A percentile compares a stretch with the other conserved stretches of the same genome.
Conservation (phyloP, 2,113 vertebrate species). For the Mellivora capensis region DNA sequence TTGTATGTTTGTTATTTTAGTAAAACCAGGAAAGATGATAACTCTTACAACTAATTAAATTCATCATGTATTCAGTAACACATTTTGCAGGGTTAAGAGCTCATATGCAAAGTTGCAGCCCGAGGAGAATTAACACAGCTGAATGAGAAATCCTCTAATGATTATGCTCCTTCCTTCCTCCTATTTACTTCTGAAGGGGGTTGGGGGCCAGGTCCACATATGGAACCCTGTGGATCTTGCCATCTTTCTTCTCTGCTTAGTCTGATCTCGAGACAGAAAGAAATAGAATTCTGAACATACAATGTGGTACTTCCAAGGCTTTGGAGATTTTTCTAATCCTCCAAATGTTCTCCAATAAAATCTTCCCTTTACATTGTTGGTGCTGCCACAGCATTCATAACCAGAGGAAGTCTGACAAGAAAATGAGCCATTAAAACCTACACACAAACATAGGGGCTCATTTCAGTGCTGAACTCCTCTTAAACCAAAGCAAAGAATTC, state of each 20-base stretch:
- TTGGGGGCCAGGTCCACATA: background rate
- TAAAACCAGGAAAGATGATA: background rate
- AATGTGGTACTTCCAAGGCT: conserved; percentile 63
- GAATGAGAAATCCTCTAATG: conserved; percentile 34
- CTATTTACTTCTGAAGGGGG: background rate
- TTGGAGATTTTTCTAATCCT: conserved; percentile 51
- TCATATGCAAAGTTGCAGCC: conserved; percentile 32
- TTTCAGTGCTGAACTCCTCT: conserved; percentile 58
- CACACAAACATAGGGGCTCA: conserved; percentile 44
- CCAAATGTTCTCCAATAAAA: conserved; percentile 64
- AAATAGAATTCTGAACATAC: conserved; percentile 63
- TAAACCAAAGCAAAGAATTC: conserved; percentile 65
- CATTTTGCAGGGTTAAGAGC: conserved; percentile 49
- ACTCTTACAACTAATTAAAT: conserved; percentile 46
- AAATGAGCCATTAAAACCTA: conserved; percentile 65
- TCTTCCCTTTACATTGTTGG: conserved; percentile 36
- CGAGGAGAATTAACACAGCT: conserved; percentile 36
- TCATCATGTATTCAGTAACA: conserved; percentile 33
- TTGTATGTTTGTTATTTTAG: conserved; percentile 37
- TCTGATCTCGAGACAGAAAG: conserved; percentile 64
- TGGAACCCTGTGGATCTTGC: conserved; percentile 34
- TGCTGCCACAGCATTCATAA: conserved; percentile 56
- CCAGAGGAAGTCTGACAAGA: conserved; percentile 52
- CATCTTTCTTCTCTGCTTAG: conserved; percentile 53
- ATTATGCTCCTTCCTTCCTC: background rate